Conservation (phyloP, 2,888 invertebrate genomes). For the Xestia xanthographa region DNA sequence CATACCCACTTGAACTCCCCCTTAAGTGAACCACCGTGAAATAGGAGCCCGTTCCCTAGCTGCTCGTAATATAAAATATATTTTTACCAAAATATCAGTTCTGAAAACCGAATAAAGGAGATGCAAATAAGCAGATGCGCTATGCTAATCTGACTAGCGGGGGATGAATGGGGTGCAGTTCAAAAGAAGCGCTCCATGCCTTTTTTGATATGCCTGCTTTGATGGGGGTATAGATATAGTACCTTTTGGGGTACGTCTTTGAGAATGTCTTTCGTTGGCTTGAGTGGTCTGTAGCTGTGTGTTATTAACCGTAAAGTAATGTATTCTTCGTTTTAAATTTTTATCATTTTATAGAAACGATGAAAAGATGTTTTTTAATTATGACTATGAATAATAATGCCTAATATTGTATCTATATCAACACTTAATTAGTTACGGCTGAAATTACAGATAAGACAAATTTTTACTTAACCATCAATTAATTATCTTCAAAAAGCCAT, state of each 20-base stretch:
- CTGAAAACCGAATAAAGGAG: constrained; percentile 61
- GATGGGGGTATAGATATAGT: constrained; percentile 15
- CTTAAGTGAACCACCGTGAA: constrained; percentile 57
- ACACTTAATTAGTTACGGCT: background rate
- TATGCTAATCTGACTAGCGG: constrained; percentile 65
- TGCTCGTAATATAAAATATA: constrained; percentile 58
- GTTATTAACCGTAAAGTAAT: constrained; percentile 4
- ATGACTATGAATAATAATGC: background rate
- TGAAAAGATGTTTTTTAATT: background rate
- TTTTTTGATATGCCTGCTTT: constrained; percentile 55
- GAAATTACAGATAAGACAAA: background rate
- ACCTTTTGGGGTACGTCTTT: constrained; percentile 29
- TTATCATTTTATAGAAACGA: background rate
- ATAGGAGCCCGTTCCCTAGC: constrained; percentile 48
- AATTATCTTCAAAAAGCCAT: background rate
- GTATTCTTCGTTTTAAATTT: background rate
- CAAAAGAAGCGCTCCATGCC: constrained; percentile 62
- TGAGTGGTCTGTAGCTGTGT: constrained; percentile 29
- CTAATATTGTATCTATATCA: background rate
- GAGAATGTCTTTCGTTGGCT: constrained; percentile 42
- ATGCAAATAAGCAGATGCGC: constrained; percentile 71
- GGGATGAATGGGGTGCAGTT: constrained; percentile 70
- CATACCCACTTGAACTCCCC: constrained; percentile 29
- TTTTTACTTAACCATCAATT: background rate
- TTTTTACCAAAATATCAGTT: constrained; percentile 65